These are phyloP conservation scores for Muscicapa adusta DNA, from an alignment of 2,113 vertebrate species.

Conservation along the genomic window DNA sequence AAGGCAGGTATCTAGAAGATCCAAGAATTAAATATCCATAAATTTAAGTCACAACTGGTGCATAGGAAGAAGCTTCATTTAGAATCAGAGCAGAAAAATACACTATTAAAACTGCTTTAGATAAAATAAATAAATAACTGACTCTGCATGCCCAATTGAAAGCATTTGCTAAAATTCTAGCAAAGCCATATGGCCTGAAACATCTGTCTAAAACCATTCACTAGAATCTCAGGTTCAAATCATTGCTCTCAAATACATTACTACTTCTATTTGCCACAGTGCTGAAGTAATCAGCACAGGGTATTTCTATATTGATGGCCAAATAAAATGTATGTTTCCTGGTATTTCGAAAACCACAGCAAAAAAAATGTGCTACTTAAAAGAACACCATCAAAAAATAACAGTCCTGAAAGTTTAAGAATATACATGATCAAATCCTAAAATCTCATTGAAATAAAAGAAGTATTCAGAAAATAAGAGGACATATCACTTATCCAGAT, in stretches of 20 bases:
- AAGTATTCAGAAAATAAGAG: not conserved
- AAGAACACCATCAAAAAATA: not conserved
- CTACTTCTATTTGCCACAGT: not conserved
- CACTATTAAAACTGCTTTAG: not conserved
- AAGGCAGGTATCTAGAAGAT: not conserved
- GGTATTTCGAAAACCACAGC: not conserved
- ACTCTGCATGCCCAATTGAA: not conserved
- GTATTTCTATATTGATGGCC: not conserved
- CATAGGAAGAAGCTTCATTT: not conserved
- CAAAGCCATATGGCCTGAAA: not conserved
- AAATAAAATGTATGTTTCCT: not conserved
- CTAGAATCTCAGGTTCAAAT: not conserved
- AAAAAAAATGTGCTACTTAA: not conserved
- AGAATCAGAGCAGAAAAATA: not conserved
- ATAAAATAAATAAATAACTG: not conserved
- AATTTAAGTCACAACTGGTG: not conserved
- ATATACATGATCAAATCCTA: not conserved
- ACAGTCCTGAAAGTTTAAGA: not conserved
- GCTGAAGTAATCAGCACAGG: not conserved
- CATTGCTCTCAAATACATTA: not conserved
- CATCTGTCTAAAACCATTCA: not conserved
- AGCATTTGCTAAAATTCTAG: not conserved
- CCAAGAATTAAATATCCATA: not conserved
- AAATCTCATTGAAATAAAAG: not conserved
- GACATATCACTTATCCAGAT: not conserved